These are phyloP conservation scores for Pseudorhombus dupliciocellatus DNA, from an alignment of 2,113 vertebrate species.

Conservation along the genomic window DNA sequence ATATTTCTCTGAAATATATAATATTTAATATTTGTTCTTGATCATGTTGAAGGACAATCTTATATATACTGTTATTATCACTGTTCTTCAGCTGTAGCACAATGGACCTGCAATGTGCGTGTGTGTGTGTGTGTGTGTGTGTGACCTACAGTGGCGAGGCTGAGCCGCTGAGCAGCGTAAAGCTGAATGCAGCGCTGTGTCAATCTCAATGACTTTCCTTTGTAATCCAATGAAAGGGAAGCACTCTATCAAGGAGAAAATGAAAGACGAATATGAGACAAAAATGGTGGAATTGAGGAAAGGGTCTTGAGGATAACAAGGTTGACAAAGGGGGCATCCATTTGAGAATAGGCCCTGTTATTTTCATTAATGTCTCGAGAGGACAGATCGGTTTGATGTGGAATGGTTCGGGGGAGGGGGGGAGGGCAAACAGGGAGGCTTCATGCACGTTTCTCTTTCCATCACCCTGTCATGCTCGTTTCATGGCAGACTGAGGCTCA, in stretches of 20 bases:
- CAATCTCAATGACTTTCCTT: conserved; percentile 53
- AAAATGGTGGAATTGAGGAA: conserved; percentile 49
- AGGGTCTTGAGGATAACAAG: conserved; percentile 39
- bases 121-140: conserved; percentile 17
- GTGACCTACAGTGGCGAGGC: conserved; percentile 24
- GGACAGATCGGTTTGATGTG: conserved; percentile 50
- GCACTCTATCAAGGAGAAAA: conserved; percentile 53
- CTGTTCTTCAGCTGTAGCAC: conserved; percentile 19
- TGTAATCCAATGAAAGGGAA: conserved; percentile 59
- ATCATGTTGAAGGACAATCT: conserved; percentile 15
- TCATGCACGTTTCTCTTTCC: conserved; percentile 44
- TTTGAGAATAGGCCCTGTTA: conserved; percentile 50
- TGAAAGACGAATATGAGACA: conserved; percentile 47
- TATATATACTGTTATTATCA: conserved; percentile 23
- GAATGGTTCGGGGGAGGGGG: conserved; percentile 34
- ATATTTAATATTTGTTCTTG: no score
- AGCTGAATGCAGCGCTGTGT: conserved; percentile 15
- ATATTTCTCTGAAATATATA: no score
- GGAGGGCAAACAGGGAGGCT: conserved; percentile 32
- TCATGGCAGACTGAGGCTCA: conserved; percentile 64
- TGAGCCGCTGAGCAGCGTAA: conserved; percentile 13
- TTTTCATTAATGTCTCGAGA: conserved; percentile 61
- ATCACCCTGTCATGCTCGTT: conserved; percentile 64
- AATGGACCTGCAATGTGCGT: conserved; percentile 1
- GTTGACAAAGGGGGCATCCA: conserved; percentile 51